These are phyloP conservation scores for Petrocephalus zakoni DNA, from an alignment of 2,113 vertebrate species.

Conservation along the genomic window DNA sequence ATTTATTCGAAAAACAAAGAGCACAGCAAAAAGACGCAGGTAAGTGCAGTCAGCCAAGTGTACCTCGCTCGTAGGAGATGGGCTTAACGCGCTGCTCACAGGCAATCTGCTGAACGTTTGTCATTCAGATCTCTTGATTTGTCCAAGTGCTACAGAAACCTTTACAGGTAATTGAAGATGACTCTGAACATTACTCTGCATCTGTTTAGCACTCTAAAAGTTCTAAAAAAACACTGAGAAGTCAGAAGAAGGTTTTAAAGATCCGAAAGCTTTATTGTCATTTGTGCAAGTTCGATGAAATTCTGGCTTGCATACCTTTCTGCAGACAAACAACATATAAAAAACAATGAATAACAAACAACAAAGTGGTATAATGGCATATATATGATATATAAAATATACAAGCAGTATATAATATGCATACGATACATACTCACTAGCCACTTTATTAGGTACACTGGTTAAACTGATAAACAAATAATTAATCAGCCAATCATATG, in stretches of 20 bases:
- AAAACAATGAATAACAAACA: not conserved
- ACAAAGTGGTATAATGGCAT: not conserved
- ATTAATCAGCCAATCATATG: not conserved
- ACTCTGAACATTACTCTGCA: no score
- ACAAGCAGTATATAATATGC: no score
- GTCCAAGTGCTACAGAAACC: not conserved
- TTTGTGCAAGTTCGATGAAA: not conserved
- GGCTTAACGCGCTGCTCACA: not conserved
- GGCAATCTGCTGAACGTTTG: not conserved
- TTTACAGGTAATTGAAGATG: not conserved
- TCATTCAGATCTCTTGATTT: slow-evolving; percentile 7
- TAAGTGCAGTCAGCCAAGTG: not conserved
- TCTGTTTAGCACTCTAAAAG: not conserved
- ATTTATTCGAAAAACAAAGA: not conserved
- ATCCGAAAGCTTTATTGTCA: not conserved
- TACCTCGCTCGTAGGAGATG: not conserved
- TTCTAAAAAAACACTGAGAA: not conserved
- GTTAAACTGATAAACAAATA: not conserved
- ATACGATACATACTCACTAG: no score
- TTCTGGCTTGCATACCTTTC: not conserved
- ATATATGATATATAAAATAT: no score
- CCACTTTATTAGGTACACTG: not conserved
- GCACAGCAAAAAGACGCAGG: not conserved
- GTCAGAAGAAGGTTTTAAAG: not conserved
- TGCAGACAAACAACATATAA: not conserved